Evolutionary conservation across 2,113 vertebrate species (phyloP).

Genomic region (Gyps fulvus): DNA sequence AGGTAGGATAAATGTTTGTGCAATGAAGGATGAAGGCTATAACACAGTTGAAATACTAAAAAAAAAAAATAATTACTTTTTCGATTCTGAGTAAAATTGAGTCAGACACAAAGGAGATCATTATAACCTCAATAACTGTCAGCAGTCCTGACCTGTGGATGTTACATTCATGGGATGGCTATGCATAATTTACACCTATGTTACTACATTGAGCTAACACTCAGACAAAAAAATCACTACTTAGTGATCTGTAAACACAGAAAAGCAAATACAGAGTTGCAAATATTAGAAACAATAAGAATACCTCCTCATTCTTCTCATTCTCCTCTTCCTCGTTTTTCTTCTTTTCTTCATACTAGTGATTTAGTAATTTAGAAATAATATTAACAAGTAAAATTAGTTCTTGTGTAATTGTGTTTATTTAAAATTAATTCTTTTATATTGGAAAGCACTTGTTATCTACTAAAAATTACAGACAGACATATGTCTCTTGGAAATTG

Average conservation of each 20-base stretch:
- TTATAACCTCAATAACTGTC: neutral
- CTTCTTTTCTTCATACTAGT: neutral
- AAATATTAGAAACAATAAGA: neutral
- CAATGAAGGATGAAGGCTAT: neutral
- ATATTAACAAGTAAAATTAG: neutral
- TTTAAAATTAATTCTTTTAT: neutral
- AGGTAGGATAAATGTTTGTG: neutral
- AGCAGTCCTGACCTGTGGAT: neutral
- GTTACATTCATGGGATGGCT: neutral
- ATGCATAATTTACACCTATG: neutral
- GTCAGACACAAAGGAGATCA: neutral
- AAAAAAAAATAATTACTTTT: neutral
- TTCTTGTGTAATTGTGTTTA: neutral
- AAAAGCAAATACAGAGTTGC: neutral
- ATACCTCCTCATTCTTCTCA: neutral
- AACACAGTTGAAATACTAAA: neutral
- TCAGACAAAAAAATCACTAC: neutral
- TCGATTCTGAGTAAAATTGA: neutral
- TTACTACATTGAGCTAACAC: neutral
- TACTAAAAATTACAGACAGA: neutral
- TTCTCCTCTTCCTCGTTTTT: neutral
- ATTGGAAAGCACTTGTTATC: neutral
- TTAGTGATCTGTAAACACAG: neutral
- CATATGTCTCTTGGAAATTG: neutral
- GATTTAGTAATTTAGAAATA: neutral